phyloP scores from a whole-genome alignment of 2,888 invertebrate genomes.

The Heliconius charithonia region DNA sequence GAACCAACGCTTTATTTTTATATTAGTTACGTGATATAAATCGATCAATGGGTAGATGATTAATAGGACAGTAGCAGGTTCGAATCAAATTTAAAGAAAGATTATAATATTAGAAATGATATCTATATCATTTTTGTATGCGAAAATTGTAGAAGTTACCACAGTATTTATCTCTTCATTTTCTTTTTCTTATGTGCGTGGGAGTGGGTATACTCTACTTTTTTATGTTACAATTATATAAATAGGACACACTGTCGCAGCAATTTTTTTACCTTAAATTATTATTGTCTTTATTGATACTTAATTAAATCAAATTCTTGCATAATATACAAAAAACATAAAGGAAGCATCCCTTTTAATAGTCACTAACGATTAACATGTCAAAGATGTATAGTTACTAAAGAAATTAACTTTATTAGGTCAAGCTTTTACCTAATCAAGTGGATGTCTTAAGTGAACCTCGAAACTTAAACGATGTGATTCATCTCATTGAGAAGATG shows the following conservation, averaged over 20 bases:
- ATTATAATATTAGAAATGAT: neutral
- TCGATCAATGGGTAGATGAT: neutral
- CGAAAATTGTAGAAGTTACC: no score
- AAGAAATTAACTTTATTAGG: slow-evolving; percentile 32
- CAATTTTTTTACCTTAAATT: no score
- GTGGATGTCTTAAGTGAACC: slow-evolving; percentile 13
- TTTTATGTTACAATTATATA: no score
- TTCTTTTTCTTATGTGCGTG: no score
- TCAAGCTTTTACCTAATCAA: slow-evolving; percentile 40
- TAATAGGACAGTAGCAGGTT: neutral
- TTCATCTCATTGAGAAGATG: slow-evolving; percentile 6
- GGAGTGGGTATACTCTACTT: no score
- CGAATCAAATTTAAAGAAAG: neutral
- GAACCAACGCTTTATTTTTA: slow-evolving; percentile 30
- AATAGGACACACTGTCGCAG: no score
- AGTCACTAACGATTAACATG: slow-evolving; percentile 1
- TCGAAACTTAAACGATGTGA: slow-evolving; percentile 7
- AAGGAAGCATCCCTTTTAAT: neutral
- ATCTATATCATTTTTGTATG: no score
- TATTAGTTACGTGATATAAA: neutral
- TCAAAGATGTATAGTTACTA: slow-evolving; percentile 6
- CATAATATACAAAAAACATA: neutral
- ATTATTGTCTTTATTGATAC: neutral
- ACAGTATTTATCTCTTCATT: no score
- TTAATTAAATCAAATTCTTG: neutral